Evolutionary conservation across 2,888 invertebrate species (phyloP).

Genomic region (Meloe dianella): DNA sequence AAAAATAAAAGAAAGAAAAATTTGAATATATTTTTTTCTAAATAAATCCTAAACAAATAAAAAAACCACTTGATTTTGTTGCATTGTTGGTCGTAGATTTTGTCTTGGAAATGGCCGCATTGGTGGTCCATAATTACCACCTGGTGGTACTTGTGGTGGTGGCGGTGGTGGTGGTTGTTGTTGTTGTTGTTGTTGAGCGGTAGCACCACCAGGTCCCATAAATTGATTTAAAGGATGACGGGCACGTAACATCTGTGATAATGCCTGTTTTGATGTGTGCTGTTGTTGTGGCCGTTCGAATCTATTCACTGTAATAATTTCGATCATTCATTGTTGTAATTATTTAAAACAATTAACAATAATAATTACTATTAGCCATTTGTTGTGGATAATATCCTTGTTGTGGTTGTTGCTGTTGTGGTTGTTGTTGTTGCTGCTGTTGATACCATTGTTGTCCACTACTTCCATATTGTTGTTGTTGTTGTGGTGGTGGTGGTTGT

Average conservation of each 20-base stretch:
- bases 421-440: conserved; percentile 53
- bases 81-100: conserved; percentile 58
- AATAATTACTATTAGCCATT: conserved; percentile 54
- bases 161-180: no score
- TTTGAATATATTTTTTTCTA: background rate
- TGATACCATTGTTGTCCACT: conserved; percentile 66
- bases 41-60: background rate
- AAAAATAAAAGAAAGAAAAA: no score
- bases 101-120: conserved; percentile 62
- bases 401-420: conserved; percentile 25
- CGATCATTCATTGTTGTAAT: background rate
- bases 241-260: conserved; percentile 83
- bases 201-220: conserved; percentile 46
- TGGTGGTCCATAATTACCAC: conserved; percentile 59
- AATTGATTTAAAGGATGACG: conserved; percentile 66
- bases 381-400: conserved; percentile 62
- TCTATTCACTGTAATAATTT: conserved; percentile 54
- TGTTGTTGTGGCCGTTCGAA: conserved; percentile 62
- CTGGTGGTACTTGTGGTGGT: conserved; percentile 51
- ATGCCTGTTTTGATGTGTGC: conserved; percentile 82
- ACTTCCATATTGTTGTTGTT: conserved; percentile 54
- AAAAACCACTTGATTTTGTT: conserved; percentile 54
- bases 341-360: conserved; percentile 15
- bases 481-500: conserved; percentile 41
- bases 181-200: conserved; percentile 50